Evolutionary conservation across 2,797 vertebrate species (phyloP).

Genomic region (Onychomys leucogaster): DNA sequence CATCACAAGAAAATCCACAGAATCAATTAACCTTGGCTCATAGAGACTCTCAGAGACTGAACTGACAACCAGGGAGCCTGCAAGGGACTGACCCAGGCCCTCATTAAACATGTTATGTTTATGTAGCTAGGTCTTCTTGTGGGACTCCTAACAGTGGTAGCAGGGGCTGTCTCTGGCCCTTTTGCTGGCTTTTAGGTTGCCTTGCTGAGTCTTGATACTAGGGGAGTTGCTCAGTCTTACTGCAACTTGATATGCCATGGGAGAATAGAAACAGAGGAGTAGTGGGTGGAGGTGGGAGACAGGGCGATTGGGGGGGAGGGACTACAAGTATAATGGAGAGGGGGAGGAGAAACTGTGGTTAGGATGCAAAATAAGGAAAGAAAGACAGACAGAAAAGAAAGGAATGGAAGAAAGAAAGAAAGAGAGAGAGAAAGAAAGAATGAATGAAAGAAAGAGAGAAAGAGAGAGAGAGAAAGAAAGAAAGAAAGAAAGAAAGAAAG

Average conservation of each 20-base stretch:
- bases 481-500: no score
- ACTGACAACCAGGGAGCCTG: not conserved
- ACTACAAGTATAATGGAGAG: not conserved
- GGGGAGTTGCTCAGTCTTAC: not conserved
- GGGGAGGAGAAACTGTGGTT: not conserved
- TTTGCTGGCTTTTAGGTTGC: not conserved
- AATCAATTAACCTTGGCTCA: not conserved
- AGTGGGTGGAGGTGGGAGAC: not conserved
- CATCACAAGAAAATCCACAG: not conserved
- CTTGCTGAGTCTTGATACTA: not conserved
- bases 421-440: no score
- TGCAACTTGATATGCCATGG: not conserved
- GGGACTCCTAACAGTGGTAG: not conserved
- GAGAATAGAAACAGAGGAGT: not conserved
- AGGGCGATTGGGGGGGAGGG: rapidly evolving
- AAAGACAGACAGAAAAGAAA: no score
- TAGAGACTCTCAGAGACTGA: not conserved
- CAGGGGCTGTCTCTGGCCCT: not conserved
- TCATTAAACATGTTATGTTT: not conserved
- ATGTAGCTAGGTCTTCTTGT: not conserved
- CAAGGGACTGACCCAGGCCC: not conserved
- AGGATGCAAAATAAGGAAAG: no score
- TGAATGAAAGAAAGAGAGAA: no score
- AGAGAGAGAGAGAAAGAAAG: no score
- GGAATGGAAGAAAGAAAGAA: no score